phyloP scores from a whole-genome alignment of 2,888 invertebrate genomes.

The Scrobipalpa atriplicella region DNA sequence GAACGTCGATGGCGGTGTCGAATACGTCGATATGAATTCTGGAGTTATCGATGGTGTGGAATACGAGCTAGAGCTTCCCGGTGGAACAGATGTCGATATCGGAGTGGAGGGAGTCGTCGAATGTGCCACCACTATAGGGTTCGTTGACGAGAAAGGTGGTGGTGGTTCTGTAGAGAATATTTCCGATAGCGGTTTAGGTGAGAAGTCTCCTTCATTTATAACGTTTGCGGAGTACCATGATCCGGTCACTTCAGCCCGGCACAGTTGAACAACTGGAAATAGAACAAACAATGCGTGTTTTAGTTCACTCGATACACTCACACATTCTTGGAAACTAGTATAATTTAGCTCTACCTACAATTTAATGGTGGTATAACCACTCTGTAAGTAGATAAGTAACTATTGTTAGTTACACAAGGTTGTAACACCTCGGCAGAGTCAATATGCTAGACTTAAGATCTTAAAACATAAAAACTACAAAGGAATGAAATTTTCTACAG shows the following conservation, averaged over 20 bases:
- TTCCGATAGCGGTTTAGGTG: slow-evolving; percentile 69
- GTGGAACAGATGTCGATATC: slow-evolving; percentile 12
- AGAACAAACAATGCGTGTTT: slow-evolving; percentile 3
- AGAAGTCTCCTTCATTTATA: slow-evolving; percentile 63
- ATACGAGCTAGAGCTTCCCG: slow-evolving; percentile 10
- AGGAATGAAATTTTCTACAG: too few relatives aligned
- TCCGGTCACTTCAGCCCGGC: slow-evolving; percentile 63
- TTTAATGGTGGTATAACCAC: neutral
- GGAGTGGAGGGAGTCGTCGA: slow-evolving; percentile 30
- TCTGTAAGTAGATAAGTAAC: neutral
- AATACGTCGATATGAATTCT: slow-evolving; percentile 25
- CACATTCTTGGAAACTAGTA: neutral
- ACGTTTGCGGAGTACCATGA: slow-evolving; percentile 73
- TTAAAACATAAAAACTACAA: too few relatives aligned
- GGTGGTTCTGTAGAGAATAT: slow-evolving; percentile 63
- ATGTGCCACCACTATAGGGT: slow-evolving; percentile 54
- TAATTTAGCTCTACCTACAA: neutral
- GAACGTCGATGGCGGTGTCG: slow-evolving; percentile 12
- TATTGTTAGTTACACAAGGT: neutral
- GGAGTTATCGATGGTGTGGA: slow-evolving; percentile 21
- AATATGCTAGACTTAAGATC: too few relatives aligned
- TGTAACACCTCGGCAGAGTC: neutral
- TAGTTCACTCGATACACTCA: neutral
- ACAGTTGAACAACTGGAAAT: slow-evolving; percentile 74
- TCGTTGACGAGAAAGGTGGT: slow-evolving; percentile 55